Evolutionary conservation across 2,113 vertebrate species (phyloP).

Genomic region (Elachura formosa): DNA sequence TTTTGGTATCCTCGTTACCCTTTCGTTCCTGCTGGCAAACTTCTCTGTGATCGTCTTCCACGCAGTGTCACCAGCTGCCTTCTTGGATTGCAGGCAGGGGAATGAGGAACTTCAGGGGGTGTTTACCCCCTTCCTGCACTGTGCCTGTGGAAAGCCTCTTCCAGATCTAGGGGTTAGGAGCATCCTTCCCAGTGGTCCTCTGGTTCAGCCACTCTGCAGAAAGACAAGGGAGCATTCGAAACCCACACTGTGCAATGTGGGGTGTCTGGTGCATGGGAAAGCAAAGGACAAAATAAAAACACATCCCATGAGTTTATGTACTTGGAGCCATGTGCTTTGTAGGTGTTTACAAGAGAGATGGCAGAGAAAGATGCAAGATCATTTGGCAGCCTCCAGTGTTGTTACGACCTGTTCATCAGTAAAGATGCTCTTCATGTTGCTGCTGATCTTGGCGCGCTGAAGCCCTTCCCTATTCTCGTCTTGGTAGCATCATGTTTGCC

Average conservation of each 20-base stretch:
- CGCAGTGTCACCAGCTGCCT: not conserved
- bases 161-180: not conserved
- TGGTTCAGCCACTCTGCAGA: not conserved
- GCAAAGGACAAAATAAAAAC: not conserved
- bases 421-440: not conserved
- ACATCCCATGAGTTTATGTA: not conserved
- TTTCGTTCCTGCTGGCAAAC: not conserved
- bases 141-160: not conserved
- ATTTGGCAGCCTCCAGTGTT: not conserved
- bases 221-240: accelerated
- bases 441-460: not conserved
- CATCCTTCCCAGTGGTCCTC: not conserved
- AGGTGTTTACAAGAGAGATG: not conserved
- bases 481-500: not conserved
- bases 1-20: not conserved
- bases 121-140: not conserved
- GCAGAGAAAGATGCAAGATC: not conserved
- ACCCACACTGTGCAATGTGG: accelerated
- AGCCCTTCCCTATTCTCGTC: not conserved
- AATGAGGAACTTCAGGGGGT: not conserved
- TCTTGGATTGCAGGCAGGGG: not conserved
- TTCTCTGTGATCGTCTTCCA: not conserved
- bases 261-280: not conserved
- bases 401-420: not conserved
- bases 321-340: not conserved